Conservation (phyloP, 2,113 vertebrate species). For the Shinisaurus crocodilurus region DNA sequence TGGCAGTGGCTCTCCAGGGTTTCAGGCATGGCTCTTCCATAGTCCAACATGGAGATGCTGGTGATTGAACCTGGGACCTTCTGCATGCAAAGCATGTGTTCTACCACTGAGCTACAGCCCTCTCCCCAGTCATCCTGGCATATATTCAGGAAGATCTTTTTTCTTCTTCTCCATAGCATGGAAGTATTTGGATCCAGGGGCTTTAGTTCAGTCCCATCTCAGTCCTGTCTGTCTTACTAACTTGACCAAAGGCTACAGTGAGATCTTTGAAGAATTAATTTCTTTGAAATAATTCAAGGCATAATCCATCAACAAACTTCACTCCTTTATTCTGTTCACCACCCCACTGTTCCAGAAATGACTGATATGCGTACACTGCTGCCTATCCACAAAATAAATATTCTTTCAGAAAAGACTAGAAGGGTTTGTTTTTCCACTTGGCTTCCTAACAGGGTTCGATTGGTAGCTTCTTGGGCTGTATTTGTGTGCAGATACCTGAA, state of each 20-base stretch:
- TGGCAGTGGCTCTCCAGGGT: too few species aligned
- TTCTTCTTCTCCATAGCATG: neutral
- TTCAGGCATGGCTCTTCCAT: too few species aligned
- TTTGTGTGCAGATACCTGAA: neutral
- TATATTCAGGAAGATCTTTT: constrained; percentile 4
- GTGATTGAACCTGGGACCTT: too few species aligned
- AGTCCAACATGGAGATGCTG: too few species aligned
- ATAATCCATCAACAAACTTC: neutral
- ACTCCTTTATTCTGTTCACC: neutral
- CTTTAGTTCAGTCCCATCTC: neutral
- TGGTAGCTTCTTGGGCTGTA: neutral
- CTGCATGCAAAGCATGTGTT: too few species aligned
- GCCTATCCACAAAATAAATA: neutral
- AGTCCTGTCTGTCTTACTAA: neutral
- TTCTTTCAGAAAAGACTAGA: neutral
- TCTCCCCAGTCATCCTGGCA: neutral
- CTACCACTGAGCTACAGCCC: too few species aligned
- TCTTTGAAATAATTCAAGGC: neutral
- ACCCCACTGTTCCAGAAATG: neutral
- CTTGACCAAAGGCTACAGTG: neutral
- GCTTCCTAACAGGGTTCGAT: neutral
- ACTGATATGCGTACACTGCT: neutral
- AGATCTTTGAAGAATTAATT: neutral
- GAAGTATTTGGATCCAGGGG: neutral
- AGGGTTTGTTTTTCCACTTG: neutral